Base-by-base conservation (phyloP, 2,797 vertebrate species). In the Poecilia picta region DNA sequence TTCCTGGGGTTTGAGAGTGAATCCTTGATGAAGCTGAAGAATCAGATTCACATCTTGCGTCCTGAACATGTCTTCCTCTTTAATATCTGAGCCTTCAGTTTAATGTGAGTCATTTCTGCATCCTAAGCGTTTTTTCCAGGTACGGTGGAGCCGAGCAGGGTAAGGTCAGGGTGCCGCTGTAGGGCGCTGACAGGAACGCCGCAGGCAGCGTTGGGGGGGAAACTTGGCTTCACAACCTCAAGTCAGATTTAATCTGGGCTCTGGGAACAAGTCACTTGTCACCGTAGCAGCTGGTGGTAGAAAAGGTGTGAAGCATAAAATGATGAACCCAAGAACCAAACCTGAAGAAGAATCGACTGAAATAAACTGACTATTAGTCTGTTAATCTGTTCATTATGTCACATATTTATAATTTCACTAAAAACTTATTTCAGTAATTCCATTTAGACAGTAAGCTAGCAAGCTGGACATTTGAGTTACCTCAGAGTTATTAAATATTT, bases 101-200 rank as follows among this genome's bases (percentile, higher is more conserved):
- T 5, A 28, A 62, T 33, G 13, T 15, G 28, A 62, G 28, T 28
- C 57, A 33, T 62, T 33, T 62, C 5, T 62, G 57, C 25, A 57
- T 62, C 13, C 15, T 33, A 6, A 55, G 49, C 49, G 70, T 25
- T 64, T 64, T 84, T 87, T 74, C 41, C 33, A 31, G 47, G 25
- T 53, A 53, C 0, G 23, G 72, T 77, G 49, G 0, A 59, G 13
- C 45, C 46, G 36, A 62, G n/a, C 46, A n/a, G 68, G 71, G 66
- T 66, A 72, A 66, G 73, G 43, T 23, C 53, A 33, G 25, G 59
- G 51, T 80, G 46, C 68, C 55, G 76, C 86, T 82, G 75, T 18
- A 62, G 77, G 76, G 45, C 15, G 51, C 6, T 0, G 49, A 79
- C 20, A 68, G 39, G 45, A 76, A 76, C 23, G 51, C 81, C 74